Evolutionary conservation across 2,797 vertebrate genomes (phyloP).

Genomic region (Gambusia yucatana): DNA sequence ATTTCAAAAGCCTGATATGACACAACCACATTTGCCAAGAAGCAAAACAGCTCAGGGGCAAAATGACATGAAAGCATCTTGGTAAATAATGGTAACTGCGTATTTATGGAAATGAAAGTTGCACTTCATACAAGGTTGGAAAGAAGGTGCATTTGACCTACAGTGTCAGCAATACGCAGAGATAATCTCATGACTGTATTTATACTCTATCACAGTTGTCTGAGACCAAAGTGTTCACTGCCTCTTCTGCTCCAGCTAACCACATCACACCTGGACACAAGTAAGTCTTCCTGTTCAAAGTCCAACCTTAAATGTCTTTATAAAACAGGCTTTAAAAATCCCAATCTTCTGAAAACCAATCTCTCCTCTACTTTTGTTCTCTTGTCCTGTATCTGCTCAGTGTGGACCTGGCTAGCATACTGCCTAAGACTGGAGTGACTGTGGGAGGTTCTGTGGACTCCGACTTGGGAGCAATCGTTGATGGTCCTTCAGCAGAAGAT

Average conservation of each 20-base stretch:
- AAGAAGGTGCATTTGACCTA: neutral
- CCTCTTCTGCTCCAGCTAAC: conserved; percentile 88
- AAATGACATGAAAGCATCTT: neutral
- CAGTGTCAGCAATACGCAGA: neutral
- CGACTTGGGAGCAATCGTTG: conserved; percentile 81
- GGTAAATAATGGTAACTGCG: neutral
- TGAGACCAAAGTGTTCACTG: conserved; percentile 91
- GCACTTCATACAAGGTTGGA: neutral
- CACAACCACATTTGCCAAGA: neutral
- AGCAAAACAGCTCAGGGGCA: neutral
- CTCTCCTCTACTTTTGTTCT: neutral
- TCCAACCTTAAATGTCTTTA: neutral
- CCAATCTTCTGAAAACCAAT: neutral
- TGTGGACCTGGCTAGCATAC: conserved; percentile 71
- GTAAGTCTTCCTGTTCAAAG: conserved; percentile 62
- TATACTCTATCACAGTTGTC: conserved; percentile 72
- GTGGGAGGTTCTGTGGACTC: conserved; percentile 64
- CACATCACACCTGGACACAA: conserved; percentile 85
- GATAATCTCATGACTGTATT: conserved; percentile 3
- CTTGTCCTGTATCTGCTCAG: conserved; percentile 53
- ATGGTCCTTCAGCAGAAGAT: conserved; percentile 84
- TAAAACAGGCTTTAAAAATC: neutral
- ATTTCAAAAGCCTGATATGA: neutral
- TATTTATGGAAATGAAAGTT: neutral
- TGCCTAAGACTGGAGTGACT: conserved; percentile 73